These are phyloP conservation scores for Lordiphosa andalusiaca DNA, from an alignment of 2,888 invertebrate genomes.

Conservation along the genomic window DNA sequence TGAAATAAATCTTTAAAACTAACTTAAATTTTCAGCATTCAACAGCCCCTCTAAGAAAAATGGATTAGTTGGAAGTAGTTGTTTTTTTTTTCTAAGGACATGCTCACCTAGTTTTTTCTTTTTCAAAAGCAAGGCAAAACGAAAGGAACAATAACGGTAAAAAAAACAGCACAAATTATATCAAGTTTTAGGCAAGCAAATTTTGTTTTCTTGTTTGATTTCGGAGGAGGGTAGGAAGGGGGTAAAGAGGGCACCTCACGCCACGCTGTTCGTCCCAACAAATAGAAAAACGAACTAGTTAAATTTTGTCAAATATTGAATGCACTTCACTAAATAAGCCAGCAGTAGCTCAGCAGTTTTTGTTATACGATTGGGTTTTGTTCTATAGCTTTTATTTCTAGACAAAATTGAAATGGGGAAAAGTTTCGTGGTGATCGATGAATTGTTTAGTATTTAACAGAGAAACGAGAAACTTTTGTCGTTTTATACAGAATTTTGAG, in stretches of 20 bases:
- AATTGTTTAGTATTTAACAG: too few species aligned
- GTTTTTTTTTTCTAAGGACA: slow-evolving; percentile 14
- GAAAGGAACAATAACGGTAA: slow-evolving; percentile 27
- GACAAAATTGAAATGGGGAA: too few species aligned
- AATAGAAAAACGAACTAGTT: slow-evolving; percentile 9
- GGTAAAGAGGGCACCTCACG: slow-evolving; percentile 15
- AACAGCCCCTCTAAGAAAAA: slow-evolving; percentile 10
- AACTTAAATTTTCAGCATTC: slow-evolving; percentile 28
- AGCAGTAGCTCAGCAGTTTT: too few species aligned
- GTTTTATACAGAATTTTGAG: too few species aligned
- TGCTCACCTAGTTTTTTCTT: slow-evolving; percentile 19
- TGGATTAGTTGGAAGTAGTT: slow-evolving; percentile 24
- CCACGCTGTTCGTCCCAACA: slow-evolving; percentile 22
- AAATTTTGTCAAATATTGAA: not conserved
- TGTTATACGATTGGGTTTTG: too few species aligned
- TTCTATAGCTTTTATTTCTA: too few species aligned
- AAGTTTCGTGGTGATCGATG: too few species aligned
- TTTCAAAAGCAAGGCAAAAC: slow-evolving; percentile 31
- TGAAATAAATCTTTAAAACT: slow-evolving; percentile 12
- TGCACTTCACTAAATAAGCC: too few species aligned
- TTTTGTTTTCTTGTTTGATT: not conserved
- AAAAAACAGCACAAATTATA: slow-evolving; percentile 37
- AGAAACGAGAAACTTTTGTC: too few species aligned
- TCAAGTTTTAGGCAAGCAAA: slow-evolving; percentile 8
- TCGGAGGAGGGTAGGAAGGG: not conserved